phyloP scores from a whole-genome alignment of 2,797 vertebrate genomes.

The Oreochromis grahami region DNA sequence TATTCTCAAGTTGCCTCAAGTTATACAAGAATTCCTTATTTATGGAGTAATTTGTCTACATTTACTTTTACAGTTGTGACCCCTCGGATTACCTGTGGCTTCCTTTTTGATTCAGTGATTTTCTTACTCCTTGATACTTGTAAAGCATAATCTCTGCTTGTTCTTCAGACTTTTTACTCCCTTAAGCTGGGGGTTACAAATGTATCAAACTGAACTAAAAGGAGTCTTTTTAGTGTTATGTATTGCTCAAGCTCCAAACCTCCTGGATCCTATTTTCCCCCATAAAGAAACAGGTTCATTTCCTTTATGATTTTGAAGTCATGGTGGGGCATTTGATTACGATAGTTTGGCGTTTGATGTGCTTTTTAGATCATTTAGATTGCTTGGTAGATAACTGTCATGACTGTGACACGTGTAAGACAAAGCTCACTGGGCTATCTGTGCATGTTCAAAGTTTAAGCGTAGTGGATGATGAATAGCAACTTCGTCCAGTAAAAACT shows the following conservation, averaged over 20 bases:
- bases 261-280: neutral
- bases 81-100: neutral
- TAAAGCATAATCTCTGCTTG: neutral
- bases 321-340: neutral
- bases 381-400: neutral
- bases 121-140: neutral
- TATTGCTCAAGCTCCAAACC: neutral
- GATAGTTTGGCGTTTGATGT: neutral
- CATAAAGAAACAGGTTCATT: neutral
- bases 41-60: neutral
- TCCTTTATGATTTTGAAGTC: neutral
- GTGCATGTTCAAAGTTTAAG: neutral
- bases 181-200: neutral
- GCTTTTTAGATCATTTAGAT: neutral
- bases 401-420: neutral
- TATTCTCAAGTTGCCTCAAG: neutral
- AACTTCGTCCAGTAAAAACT: rapidly evolving
- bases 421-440: neutral
- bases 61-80: neutral
- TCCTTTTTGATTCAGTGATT: rapidly evolving
- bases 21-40: neutral
- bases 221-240: neutral
- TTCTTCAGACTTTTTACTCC: neutral
- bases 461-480: neutral
- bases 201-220: neutral